phyloP scores from a whole-genome alignment of 1,140 invertebrate species.

The Drosophila tsacasi region DNA sequence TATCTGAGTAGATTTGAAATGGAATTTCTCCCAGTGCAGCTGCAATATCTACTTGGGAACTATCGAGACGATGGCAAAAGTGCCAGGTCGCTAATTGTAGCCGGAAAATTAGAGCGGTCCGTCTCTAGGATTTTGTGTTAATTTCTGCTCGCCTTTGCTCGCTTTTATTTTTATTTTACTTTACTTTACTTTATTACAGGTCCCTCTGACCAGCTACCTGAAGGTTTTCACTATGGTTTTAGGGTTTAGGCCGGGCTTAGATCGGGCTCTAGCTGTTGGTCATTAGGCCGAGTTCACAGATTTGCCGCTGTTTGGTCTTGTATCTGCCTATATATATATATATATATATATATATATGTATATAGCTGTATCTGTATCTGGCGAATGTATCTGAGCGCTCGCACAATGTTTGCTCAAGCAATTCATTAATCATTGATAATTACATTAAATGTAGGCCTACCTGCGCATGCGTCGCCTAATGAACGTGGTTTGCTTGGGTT shows the following conservation, averaged over 20 bases:
- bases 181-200: constrained; percentile 40
- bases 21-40: constrained; percentile 8
- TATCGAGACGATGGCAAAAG: constrained; percentile 75
- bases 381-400: constrained; percentile 23
- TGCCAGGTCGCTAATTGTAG: constrained; percentile 76
- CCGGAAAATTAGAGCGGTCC: constrained; percentile 47
- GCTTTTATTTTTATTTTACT: constrained; percentile 23
- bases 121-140: constrained; percentile 50
- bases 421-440: constrained; percentile 84
- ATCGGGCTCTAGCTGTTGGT: constrained; percentile 19
- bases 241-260: neutral
- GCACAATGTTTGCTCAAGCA: constrained; percentile 75
- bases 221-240: constrained; percentile 4
- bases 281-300: constrained; percentile 36
- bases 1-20: too few species aligned
- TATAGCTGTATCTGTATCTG: constrained; percentile 11
- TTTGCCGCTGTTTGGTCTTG: constrained; percentile 31
- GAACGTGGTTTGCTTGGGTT: constrained; percentile 33
- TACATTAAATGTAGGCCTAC: constrained; percentile 80
- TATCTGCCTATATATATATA: neutral
- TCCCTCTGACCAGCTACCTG: constrained; percentile 13
- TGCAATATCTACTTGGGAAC: constrained; percentile 46
- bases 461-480: constrained; percentile 56
- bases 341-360: constrained; percentile 3
- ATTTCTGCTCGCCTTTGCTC: constrained; percentile 23